Percentiles rank a stretch among this genome's conserved stretches.
Conservation (phyloP, 2,113 vertebrate genomes). For the Stercorarius parasiticus region DNA sequence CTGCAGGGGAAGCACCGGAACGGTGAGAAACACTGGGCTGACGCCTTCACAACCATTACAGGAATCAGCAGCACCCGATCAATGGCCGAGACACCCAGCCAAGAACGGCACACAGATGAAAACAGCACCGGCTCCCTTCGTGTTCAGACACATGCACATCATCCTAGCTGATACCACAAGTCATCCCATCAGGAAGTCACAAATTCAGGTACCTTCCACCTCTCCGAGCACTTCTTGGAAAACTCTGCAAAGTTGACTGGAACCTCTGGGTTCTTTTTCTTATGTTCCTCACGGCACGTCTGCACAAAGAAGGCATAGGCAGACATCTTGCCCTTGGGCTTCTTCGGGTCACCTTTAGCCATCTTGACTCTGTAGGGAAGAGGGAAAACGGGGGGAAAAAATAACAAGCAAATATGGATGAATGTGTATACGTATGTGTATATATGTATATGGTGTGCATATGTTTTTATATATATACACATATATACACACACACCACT, state of each 20-base stretch:
- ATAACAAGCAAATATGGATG: accelerated
- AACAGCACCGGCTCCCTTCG: not conserved
- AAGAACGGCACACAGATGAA: not conserved
- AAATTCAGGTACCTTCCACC: conserved; percentile 75
- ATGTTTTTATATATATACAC: accelerated
- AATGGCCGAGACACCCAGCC: not conserved
- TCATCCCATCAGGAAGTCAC: not conserved
- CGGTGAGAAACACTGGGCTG: accelerated
- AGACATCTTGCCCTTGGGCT: conserved; percentile 91
- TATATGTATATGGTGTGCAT: accelerated
- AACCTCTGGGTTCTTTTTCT: conserved; percentile 87
- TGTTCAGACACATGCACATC: accelerated
- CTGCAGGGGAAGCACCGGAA: not conserved
- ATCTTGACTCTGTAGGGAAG: conserved; percentile 69
- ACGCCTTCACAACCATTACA: accelerated
- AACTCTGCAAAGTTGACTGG: conserved; percentile 89
- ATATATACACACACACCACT: accelerated
- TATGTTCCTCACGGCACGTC: conserved; percentile 88
- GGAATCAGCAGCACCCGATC: not conserved
- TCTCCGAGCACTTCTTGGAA: conserved; percentile 88
- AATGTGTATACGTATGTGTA: accelerated
- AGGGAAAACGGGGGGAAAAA: not conserved
- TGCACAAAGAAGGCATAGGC: conserved; percentile 90
- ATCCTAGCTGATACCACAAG: not conserved
- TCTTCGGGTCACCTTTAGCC: conserved; percentile 90